phyloP scores from a whole-genome alignment of 2,797 vertebrate genomes.

The Acanthurus leucopareius region DNA sequence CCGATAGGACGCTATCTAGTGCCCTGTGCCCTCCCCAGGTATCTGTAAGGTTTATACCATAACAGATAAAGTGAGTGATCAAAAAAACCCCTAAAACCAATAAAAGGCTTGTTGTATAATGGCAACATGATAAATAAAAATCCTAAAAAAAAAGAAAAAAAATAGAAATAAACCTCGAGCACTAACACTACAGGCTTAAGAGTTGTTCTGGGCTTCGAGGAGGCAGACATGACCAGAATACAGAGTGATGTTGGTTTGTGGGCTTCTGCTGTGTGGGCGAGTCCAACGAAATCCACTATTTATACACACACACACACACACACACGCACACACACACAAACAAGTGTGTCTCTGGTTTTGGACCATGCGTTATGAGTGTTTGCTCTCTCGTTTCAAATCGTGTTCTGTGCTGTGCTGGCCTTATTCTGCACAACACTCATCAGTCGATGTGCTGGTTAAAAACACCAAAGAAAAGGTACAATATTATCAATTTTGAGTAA shows the following conservation, averaged over 20 bases:
- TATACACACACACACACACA: slow-evolving; percentile 28
- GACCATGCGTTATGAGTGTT: slow-evolving; percentile 29
- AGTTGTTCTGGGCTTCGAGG: slow-evolving; percentile 25
- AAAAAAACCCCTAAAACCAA: too few relatives aligned
- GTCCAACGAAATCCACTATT: slow-evolving; percentile 43
- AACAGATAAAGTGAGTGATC: too few relatives aligned
- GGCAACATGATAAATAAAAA: too few relatives aligned
- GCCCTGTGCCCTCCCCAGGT: too few relatives aligned
- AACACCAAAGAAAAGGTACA: slow-evolving; percentile 8
- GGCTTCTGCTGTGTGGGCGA: slow-evolving; percentile 46
- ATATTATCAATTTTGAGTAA: background rate
- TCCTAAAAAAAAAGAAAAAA: background rate
- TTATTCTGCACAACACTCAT: background rate
- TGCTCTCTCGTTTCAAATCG: slow-evolving; percentile 12
- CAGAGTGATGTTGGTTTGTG: slow-evolving; percentile 42
- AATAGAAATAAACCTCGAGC: slow-evolving; percentile 4
- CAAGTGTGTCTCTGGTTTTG: slow-evolving; percentile 23
- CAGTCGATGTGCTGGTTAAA: background rate
- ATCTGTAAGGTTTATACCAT: too few relatives aligned
- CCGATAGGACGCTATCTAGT: too few relatives aligned
- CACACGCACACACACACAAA: slow-evolving; percentile 17
- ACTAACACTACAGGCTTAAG: slow-evolving; percentile 32
- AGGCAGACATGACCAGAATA: slow-evolving; percentile 50
- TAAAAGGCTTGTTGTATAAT: too few relatives aligned
- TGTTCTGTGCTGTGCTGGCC: slow-evolving; percentile 1